Percentiles rank a stretch among this genome's conserved stretches.
Conservation (phyloP, 2,797 vertebrate species). For the Taenioides sp. region DNA sequence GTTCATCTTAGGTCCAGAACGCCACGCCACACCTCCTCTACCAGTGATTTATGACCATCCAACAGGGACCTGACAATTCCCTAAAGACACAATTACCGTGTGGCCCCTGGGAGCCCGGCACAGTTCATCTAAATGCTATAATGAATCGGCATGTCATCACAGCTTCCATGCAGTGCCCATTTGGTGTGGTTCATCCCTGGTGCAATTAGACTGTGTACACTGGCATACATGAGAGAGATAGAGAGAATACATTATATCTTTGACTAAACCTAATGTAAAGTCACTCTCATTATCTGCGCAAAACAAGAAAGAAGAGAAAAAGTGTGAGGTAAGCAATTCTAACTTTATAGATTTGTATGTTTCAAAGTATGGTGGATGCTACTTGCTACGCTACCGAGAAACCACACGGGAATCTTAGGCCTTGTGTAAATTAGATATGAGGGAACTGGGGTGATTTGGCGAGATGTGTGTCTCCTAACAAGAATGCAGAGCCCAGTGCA, state of each 20-base stretch:
- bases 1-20: slow-evolving; percentile 59
- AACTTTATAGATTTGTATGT: background rate
- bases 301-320: background rate
- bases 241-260: slow-evolving; percentile 16
- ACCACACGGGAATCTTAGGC: background rate
- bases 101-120: slow-evolving; percentile 56
- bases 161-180: slow-evolving; percentile 53
- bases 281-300: slow-evolving; percentile 8
- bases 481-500: background rate
- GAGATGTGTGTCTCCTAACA: background rate
- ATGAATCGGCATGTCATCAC: slow-evolving; percentile 67
- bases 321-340: background rate
- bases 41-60: slow-evolving; percentile 72
- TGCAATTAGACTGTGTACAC: slow-evolving; percentile 60
- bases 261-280: slow-evolving; percentile 39
- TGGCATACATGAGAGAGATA: slow-evolving; percentile 38
- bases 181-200: slow-evolving; percentile 51
- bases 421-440: background rate
- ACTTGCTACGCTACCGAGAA: background rate
- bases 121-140: slow-evolving; percentile 68
- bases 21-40: slow-evolving; percentile 48
- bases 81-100: slow-evolving; percentile 78
- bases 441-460: background rate
- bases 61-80: slow-evolving; percentile 75
- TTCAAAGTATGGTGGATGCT: background rate